Evolutionary conservation across 2,113 vertebrate genomes (phyloP).

Genomic region (Macheiramphus alcinus): DNA sequence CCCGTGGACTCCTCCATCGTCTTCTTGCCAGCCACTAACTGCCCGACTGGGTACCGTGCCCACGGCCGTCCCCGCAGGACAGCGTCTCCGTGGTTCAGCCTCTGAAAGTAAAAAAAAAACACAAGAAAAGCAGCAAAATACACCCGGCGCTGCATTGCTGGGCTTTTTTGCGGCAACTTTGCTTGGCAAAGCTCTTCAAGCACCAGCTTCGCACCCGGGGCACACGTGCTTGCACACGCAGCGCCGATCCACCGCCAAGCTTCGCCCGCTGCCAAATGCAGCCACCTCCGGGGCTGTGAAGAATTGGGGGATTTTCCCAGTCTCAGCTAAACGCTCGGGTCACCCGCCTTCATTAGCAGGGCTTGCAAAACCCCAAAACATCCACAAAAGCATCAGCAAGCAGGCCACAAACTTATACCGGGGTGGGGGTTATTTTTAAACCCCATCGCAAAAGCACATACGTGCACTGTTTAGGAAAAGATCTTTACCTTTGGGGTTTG

Average conservation of each 20-base stretch:
- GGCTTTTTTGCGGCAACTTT: neutral
- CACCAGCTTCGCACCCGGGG: neutral
- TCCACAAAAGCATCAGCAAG: neutral
- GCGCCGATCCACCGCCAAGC: accelerated
- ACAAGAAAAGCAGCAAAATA: neutral
- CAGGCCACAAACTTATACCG: accelerated
- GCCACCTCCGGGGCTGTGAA: neutral
- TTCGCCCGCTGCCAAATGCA: neutral
- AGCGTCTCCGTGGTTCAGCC: accelerated
- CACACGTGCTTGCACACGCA: neutral
- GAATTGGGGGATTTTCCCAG: neutral
- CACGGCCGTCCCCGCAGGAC: accelerated
- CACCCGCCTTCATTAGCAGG: neutral
- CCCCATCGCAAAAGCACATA: accelerated
- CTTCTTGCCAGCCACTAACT: neutral
- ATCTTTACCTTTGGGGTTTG: neutral
- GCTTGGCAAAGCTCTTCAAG: neutral
- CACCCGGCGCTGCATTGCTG: neutral
- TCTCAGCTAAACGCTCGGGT: accelerated
- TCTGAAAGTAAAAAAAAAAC: neutral
- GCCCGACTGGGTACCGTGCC: accelerated
- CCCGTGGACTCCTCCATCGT: accelerated
- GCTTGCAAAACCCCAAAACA: neutral
- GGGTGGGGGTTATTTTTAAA: neutral
- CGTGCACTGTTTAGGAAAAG: accelerated